Evolutionary conservation across 2,797 vertebrate genomes (phyloP), one percentile per base, ranked within the genome.

Genomic region (Phrynocephalus guinanensis): DNA sequence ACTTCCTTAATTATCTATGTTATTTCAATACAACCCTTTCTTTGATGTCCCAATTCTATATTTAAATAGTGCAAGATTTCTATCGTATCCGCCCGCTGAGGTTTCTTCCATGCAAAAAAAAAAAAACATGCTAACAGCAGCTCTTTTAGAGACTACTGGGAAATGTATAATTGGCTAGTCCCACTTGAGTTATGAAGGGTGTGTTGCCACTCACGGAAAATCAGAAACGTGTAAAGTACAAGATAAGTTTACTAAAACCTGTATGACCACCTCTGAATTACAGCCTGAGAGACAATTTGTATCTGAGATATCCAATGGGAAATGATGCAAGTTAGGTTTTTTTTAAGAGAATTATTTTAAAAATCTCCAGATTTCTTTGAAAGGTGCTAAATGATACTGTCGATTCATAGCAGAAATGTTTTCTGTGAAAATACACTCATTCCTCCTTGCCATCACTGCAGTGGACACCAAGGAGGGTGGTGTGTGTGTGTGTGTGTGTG

Each of bases 1-100:
- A 98, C 98, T 98, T 98, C 97, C 98, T 98, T 98, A 99, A 99
- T 99, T 99, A 99, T 99, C 98, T 98, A 98, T 98, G 98, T 98
- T 98, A 98, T 98, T 98, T 97, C 98, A 98, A 98, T 98, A 98
- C 98, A 97, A 97, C 97, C 96, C 97, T 95, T 97, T 97, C 98
- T 99, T 99, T 98, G 98, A 99, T 98, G 98, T 98, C 98, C 97
- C 98, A 98, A 98, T 98, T 98, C 98, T 98, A 98, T 99, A 98
- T 99, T 99, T 98, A 99, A 99, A 99, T 98, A 98, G 98, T 98
- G 96, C 97, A 97, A 97, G 97, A 98, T 98, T 98, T 97, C 97
- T 97, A 97, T 98, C 97, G 95, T 97, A 97, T 98, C 96, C 97
- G 97, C 97, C 97, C 98, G 96, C 96, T 97, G 98, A 98, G 98